Conservation (phyloP, 2,797 vertebrate species). For the Pseudotriccus pelzelni region DNA sequence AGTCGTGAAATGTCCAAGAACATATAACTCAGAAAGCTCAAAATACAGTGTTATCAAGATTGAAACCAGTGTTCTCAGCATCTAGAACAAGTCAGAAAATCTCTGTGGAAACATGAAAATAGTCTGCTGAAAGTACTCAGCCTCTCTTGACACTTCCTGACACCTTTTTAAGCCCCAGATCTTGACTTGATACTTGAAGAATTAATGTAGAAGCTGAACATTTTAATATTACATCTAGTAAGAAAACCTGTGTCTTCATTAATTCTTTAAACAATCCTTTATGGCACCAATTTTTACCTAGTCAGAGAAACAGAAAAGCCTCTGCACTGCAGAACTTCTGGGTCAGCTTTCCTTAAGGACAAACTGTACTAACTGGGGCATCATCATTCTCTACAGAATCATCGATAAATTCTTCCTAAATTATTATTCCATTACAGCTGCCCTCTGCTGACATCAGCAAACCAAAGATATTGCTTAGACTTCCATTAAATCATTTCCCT, state of each 20-base stretch:
- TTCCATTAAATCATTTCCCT: neutral
- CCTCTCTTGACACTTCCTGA: neutral
- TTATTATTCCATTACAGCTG: neutral
- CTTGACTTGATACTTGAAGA: neutral
- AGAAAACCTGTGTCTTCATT: neutral
- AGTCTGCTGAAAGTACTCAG: neutral
- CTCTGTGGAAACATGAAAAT: neutral
- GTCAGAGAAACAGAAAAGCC: neutral
- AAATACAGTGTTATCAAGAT: neutral
- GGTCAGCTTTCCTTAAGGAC: constrained; percentile 9
- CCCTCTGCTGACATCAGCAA: neutral
- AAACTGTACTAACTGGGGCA: neutral
- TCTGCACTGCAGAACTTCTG: neutral
- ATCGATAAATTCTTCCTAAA: neutral
- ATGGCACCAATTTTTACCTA: neutral
- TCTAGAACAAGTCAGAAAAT: neutral
- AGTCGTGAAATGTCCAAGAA: neutral
- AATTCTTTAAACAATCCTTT: neutral
- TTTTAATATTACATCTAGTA: neutral
- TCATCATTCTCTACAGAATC: neutral
- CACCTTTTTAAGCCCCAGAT: neutral
- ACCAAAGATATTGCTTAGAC: neutral
- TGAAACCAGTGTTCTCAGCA: neutral
- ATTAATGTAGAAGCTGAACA: neutral
- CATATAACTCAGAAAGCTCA: neutral